A percentile compares a stretch with the other conserved stretches of the same genome.
Conservation (phyloP, 1,140 invertebrate species). For the Diorhabda carinulata region DNA sequence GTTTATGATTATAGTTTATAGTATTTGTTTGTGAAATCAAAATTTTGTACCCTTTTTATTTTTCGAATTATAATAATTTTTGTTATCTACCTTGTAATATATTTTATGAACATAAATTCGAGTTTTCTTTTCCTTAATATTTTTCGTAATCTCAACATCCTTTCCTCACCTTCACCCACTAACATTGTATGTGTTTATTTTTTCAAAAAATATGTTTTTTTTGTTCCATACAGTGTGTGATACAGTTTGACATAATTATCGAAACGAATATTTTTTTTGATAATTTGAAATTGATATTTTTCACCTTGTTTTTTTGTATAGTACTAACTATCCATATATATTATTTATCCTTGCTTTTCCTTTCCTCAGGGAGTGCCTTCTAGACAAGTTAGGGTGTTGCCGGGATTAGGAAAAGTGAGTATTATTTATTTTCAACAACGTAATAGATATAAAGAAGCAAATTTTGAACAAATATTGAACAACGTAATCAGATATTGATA, state of each 20-base stretch:
- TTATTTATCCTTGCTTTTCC: conserved; percentile 24
- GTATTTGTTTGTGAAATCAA: too few relatives aligned
- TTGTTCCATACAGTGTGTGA: too few relatives aligned
- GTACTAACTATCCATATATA: conserved; percentile 13
- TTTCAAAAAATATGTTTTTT: neutral
- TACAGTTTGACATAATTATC: too few relatives aligned
- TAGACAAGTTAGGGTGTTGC: conserved; percentile 45
- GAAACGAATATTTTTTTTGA: too few relatives aligned
- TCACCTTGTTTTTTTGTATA: conserved; percentile 11
- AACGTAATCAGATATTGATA: too few relatives aligned
- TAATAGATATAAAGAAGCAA: too few relatives aligned
- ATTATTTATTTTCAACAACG: too few relatives aligned
- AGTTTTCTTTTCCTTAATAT: neutral
- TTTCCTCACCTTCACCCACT: conserved; percentile 18
- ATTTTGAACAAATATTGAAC: too few relatives aligned
- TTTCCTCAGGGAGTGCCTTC: conserved; percentile 38
- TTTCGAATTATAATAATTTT: neutral
- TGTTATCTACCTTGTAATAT: neutral
- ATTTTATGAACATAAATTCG: neutral
- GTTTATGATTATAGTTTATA: too few relatives aligned
- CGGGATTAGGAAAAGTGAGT: conserved; percentile 47
- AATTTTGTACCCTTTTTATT: neutral
- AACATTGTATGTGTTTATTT: conserved; percentile 28
- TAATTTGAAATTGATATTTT: neutral
- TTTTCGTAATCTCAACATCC: neutral